Evolutionary conservation across 2,888 invertebrate species (phyloP), one percentile per base, ranked within the genome.

Genomic region (Drosophila leonis): DNA sequence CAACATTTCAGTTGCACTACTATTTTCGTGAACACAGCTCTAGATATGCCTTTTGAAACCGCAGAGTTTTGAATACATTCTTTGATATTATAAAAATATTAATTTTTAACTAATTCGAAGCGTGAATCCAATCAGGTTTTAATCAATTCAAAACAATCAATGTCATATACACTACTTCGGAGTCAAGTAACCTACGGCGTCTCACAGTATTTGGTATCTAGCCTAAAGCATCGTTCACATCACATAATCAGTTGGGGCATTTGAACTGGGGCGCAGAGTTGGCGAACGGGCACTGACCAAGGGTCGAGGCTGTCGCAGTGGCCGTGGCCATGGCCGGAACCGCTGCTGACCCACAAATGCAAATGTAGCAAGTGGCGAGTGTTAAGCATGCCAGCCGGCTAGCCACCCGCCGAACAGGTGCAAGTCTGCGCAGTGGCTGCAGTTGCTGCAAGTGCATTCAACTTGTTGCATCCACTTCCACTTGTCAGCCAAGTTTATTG

Each of bases 401-500:
- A 44, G 66, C 69, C 54, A 64, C 72, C 55, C 55, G 65, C 57
- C 48, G 59, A 70, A 35, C 72, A 51, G 61, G 69, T 68, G 74
- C 54, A 13, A 15, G n/a, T 37, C 13, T 27, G 29, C 13, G 29
- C 13, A 31, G 54, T 57, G 72, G 37, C 10, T 42, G 57, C 20
- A 24, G 31, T 20, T 52, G 62, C 13, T 24, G 44, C 35, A 20
- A 71, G 74, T 61, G 66, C 82, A 63, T 88, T 82, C 86, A 82
- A 80, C 84, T 51, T 62, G 60, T n/a, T 60, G 59, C 66, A 42
- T 42, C 44, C 77, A 76, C 42, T 60, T 52, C 81, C 83, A 80
- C 89, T 83, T 64, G 82, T 76, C 80, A 51, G 89, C 82, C 82
- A 65, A 46, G 84, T 81, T 89, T 83, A 80, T 89, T 77, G 78